A percentile compares a stretch with the other conserved stretches of the same genome.
These are phyloP conservation scores for Nasonia longicornis DNA, from an alignment of 1,140 invertebrate genomes.

Conservation along the genomic window DNA sequence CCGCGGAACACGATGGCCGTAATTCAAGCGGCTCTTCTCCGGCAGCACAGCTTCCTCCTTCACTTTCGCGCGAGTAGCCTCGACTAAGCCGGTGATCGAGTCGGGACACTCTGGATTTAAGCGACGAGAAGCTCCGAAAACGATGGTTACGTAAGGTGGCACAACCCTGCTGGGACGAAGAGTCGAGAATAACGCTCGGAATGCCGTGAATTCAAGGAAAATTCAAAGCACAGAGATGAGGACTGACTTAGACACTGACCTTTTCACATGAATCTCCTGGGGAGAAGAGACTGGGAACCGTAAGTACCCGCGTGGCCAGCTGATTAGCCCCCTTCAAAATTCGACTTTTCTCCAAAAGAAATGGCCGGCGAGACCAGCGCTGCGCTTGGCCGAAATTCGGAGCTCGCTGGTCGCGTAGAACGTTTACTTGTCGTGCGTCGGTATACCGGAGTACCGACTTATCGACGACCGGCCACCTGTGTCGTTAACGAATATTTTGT, in stretches of 20 bases:
- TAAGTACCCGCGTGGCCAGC: constrained; percentile 32
- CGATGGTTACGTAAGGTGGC: background rate
- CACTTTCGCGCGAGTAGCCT: background rate
- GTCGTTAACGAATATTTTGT: too few relatives aligned
- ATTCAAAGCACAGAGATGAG: constrained; percentile 21
- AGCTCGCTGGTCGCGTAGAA: too few relatives aligned
- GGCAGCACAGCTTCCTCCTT: too few relatives aligned
- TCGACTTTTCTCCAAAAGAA: constrained; percentile 24
- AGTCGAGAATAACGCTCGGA: background rate
- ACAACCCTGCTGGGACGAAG: background rate
- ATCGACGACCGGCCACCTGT: too few relatives aligned
- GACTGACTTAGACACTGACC: constrained; percentile 19
- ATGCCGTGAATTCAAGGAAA: background rate
- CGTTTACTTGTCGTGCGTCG: too few relatives aligned
- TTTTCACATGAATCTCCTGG: constrained; percentile 22
- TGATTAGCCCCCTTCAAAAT: constrained; percentile 6
- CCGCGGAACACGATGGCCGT: background rate
- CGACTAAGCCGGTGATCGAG: background rate
- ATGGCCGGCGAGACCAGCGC: background rate
- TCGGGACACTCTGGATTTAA: background rate
- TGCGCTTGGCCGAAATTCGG: background rate
- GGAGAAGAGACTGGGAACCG: background rate
- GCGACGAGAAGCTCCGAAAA: background rate
- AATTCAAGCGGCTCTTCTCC: background rate
- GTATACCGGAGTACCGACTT: too few relatives aligned